A percentile compares a stretch with the other conserved stretches of the same genome.
Conservation (phyloP, 2,797 vertebrate species). For the Tadarida brasiliensis region DNA sequence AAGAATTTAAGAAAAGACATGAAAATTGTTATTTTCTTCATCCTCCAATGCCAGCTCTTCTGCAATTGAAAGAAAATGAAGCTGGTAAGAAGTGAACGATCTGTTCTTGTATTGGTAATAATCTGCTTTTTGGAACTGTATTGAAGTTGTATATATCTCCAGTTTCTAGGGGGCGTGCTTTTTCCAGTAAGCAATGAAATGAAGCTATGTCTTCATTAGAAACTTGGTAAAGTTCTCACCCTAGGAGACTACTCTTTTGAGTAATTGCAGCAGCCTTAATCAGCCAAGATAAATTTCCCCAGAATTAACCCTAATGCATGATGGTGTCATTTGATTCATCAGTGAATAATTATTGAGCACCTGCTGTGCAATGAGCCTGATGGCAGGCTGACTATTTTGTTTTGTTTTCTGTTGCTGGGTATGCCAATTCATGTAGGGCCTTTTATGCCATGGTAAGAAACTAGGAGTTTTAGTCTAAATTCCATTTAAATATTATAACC, state of each 20-base stretch:
- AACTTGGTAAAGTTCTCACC: background rate
- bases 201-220: background rate
- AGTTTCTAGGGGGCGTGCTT: background rate
- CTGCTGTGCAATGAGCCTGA: background rate
- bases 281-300: background rate
- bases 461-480: background rate
- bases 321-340: conserved; percentile 38
- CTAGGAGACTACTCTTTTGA: background rate
- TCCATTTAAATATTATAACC: background rate
- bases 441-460: conserved; percentile 10
- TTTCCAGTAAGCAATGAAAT: background rate
- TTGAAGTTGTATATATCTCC: background rate
- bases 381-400: background rate
- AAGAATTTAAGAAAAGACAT: conserved; percentile 88
- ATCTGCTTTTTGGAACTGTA: background rate
- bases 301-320: background rate
- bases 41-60: conserved; percentile 91
- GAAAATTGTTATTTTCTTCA: conserved; percentile 91
- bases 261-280: background rate
- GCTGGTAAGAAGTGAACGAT: conserved; percentile 90
- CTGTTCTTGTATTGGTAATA: background rate
- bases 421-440: background rate
- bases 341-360: background rate
- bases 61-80: conserved; percentile 93
- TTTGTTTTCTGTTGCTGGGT: conserved; percentile 2